Evolutionary conservation across 53 echinoderm and acorn worm species (phyloP).

Genomic region (Actinopyga echinites): DNA sequence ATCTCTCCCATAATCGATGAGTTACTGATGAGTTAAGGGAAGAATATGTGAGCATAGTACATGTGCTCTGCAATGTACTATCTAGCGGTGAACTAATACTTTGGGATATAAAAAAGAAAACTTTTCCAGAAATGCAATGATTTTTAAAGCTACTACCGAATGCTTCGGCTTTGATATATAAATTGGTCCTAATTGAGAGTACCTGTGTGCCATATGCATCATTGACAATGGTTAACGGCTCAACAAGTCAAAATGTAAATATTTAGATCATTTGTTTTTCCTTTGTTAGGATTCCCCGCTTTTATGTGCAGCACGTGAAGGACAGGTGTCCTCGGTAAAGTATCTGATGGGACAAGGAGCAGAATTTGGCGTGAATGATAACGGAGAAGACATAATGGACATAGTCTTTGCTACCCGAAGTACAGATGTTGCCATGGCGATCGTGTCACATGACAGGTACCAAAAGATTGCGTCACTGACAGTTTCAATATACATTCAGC

Average conservation of each 20-base stretch:
- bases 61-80: no score
- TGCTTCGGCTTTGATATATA: no score
- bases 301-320: slow-evolving; percentile 62
- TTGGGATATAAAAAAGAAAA: no score
- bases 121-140: no score
- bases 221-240: background rate
- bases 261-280: no score
- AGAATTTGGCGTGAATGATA: slow-evolving; percentile 42
- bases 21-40: no score
- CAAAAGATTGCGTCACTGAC: background rate
- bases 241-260: background rate
- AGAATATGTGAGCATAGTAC: no score
- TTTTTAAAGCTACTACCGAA: background rate
- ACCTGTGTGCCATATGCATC: no score
- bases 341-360: slow-evolving; percentile 67
- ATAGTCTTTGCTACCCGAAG: slow-evolving; percentile 61
- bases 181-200: no score
- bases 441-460: slow-evolving; percentile 79
- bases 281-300: slow-evolving; percentile 67
- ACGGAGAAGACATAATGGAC: slow-evolving; percentile 61
- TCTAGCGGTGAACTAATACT: no score
- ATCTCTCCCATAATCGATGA: no score
- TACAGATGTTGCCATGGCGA: slow-evolving; percentile 76
- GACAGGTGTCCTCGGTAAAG: slow-evolving; percentile 56
- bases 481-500: background rate